Evolutionary conservation across 37 sponge, comb jelly and placozoan species (phyloP).

Genomic region (Oopsacas minuta): DNA sequence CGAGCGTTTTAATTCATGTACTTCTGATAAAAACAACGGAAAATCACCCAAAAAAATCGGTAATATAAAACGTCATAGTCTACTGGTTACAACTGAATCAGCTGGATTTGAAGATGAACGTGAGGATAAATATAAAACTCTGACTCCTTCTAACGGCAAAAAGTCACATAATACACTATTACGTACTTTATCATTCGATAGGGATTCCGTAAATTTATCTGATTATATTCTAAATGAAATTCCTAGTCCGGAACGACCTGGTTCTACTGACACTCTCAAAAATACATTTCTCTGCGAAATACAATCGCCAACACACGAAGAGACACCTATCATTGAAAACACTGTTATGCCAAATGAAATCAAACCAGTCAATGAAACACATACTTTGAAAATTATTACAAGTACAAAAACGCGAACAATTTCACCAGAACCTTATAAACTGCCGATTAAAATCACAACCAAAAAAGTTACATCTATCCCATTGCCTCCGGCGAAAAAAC

Average conservation of each 20-base stretch:
- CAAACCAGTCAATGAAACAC: too few species aligned
- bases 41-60: not conserved
- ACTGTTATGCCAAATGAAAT: not conserved
- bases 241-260: not conserved
- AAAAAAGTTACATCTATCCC: not conserved
- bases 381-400: not conserved
- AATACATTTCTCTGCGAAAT: not conserved
- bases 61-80: not conserved
- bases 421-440: not conserved
- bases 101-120: not conserved
- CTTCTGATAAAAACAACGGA: not conserved
- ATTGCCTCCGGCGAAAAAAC: not conserved
- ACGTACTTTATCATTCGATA: not conserved
- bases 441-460: not conserved
- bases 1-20: not conserved
- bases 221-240: not conserved
- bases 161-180: not conserved
- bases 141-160: not conserved
- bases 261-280: not conserved
- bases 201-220: not conserved
- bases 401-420: not conserved
- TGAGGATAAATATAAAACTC: not conserved
- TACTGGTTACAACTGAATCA: not conserved
- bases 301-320: not conserved
- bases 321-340: not conserved